Percentiles rank a stretch among this genome's conserved stretches.
phyloP scores from a whole-genome alignment of 1,140 invertebrate species.

The Ctenoplectra terminalis region DNA sequence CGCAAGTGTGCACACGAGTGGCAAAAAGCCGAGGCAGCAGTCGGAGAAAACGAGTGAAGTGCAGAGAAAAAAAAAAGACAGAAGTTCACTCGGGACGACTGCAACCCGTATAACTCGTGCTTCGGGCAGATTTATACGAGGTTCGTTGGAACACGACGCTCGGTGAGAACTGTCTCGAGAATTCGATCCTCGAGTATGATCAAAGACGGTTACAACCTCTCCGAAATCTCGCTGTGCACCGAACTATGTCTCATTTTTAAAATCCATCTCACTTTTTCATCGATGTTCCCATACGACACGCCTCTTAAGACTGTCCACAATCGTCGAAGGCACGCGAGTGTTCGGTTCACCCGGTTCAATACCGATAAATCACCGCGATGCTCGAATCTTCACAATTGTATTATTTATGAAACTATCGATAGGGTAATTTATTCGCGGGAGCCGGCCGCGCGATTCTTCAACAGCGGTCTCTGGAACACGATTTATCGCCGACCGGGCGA shows the following conservation, averaged over 20 bases:
- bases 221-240: background rate
- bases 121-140: conserved; percentile 42
- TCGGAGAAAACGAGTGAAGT: background rate
- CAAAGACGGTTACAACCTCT: background rate
- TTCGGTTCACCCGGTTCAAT: background rate
- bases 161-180: conserved; percentile 50
- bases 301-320: no score
- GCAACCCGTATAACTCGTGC: conserved; percentile 27
- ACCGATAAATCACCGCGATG: conserved; percentile 24
- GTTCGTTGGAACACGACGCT: conserved; percentile 25
- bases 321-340: conserved; percentile 1
- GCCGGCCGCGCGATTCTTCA: conserved; percentile 35
- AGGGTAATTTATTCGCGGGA: conserved; percentile 45
- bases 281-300: no score
- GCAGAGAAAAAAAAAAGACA: background rate
- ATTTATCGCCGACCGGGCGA: conserved; percentile 36
- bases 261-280: background rate
- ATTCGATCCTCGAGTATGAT: conserved; percentile 25
- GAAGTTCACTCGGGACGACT: conserved; percentile 3
- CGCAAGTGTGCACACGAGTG: background rate
- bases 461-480: conserved; percentile 1
- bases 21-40: background rate
- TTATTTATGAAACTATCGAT: conserved; percentile 52
- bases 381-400: conserved; percentile 22
- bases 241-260: background rate